Conservation (phyloP, 2,797 vertebrate species). For the Crax fasciolata region DNA sequence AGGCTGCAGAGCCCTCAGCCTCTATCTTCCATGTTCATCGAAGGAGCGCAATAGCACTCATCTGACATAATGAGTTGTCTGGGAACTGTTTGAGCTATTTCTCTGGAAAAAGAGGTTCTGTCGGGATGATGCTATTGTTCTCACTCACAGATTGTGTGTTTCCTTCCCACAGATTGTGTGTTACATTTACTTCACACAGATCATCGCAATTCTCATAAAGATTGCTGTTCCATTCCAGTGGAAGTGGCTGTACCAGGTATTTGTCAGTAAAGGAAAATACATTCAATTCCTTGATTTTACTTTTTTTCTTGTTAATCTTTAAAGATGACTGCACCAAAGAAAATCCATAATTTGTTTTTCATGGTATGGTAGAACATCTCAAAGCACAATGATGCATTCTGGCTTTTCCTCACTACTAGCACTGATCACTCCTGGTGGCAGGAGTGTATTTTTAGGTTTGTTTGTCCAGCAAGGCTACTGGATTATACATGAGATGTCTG, state of each 20-base stretch:
- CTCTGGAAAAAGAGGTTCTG: not conserved
- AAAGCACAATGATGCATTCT: not conserved
- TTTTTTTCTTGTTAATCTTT: not conserved
- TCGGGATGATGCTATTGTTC: not conserved
- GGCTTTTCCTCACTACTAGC: not conserved
- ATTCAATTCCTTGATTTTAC: not conserved
- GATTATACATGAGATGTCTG: slow-evolving; percentile 40
- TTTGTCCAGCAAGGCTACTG: slow-evolving; percentile 49
- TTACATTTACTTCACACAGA: slow-evolving; percentile 92
- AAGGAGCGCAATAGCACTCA: not conserved
- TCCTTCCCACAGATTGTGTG: slow-evolving; percentile 85
- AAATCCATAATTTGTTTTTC: not conserved
- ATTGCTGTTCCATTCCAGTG: slow-evolving; percentile 91
- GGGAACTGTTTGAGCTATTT: not conserved
- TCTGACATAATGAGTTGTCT: not conserved
- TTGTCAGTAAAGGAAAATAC: not conserved
- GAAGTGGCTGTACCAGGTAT: slow-evolving; percentile 93
- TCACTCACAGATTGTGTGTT: slow-evolving; percentile 86
- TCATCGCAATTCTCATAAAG: slow-evolving; percentile 91
- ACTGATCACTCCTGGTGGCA: not conserved
- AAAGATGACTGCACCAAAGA: not conserved
- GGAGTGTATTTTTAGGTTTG: not conserved
- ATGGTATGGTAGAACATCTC: not conserved
- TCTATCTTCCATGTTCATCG: not conserved
- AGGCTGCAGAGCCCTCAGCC: not conserved